These are phyloP conservation scores for Sympetrum striolatum DNA, from an alignment of 2,888 invertebrate genomes.

Conservation along the genomic window DNA sequence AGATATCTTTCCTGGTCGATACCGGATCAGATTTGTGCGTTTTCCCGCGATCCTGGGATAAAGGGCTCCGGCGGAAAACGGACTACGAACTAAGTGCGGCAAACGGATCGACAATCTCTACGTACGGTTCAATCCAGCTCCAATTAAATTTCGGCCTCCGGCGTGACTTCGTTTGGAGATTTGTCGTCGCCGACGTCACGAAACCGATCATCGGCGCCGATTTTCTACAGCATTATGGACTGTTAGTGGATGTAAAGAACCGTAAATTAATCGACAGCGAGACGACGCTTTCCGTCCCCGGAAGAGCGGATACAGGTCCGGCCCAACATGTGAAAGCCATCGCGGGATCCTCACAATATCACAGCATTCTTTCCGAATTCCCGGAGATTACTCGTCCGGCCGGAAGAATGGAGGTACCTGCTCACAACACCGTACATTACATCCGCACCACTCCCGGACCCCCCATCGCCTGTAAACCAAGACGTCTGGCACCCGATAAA, in stretches of 20 bases:
- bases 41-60: background rate
- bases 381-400: background rate
- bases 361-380: background rate
- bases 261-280: background rate
- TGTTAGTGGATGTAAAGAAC: slow-evolving; percentile 45
- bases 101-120: background rate
- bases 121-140: background rate
- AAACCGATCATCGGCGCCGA: slow-evolving; percentile 51
- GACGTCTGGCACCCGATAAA: background rate
- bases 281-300: background rate
- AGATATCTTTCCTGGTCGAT: background rate
- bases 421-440: background rate
- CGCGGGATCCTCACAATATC: background rate
- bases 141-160: slow-evolving; percentile 48
- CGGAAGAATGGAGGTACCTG: background rate
- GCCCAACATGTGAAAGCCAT: background rate
- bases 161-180: slow-evolving; percentile 50
- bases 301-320: background rate
- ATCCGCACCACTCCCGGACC: background rate
- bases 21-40: background rate
- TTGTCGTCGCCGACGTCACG: slow-evolving; percentile 50
- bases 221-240: slow-evolving; percentile 47
- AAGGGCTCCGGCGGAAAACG: background rate
- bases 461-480: background rate
- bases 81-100: background rate